Percentiles rank a stretch among this genome's conserved stretches.
phyloP scores from a whole-genome alignment of 2,113 vertebrate genomes.

The Notechis scutatus region DNA sequence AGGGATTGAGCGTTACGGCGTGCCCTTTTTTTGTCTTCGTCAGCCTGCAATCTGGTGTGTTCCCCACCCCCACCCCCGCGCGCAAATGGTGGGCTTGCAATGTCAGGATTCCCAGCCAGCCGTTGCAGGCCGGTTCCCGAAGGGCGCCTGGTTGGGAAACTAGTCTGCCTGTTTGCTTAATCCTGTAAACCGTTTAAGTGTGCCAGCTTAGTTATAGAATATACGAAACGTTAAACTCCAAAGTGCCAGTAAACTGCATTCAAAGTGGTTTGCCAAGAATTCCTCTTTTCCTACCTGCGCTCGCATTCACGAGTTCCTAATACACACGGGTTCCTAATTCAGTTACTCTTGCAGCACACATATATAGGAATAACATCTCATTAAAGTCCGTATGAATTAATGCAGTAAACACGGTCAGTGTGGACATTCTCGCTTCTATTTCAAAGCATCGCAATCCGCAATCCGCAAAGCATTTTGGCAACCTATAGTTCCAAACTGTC shows the following conservation, averaged over 20 bases:
- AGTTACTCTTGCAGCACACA: background rate
- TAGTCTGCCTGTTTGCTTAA: background rate
- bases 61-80: background rate
- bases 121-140: background rate
- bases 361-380: background rate
- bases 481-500: background rate
- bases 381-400: background rate
- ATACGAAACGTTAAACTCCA: background rate
- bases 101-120: background rate
- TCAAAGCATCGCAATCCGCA: background rate
- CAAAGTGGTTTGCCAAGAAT: background rate
- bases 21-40: background rate
- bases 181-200: background rate
- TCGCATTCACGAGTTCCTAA: background rate
- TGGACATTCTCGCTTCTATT: background rate
- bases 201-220: background rate
- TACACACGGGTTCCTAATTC: background rate
- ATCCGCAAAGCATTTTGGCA: background rate
- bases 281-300: background rate
- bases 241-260: no score
- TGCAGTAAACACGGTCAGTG: background rate
- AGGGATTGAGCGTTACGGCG: background rate
- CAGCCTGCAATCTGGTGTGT: background rate
- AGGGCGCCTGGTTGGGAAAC: background rate
- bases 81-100: background rate